Evolutionary conservation across 1,140 invertebrate species (phyloP), one percentile per base, ranked within the genome.

Genomic region (Drosophila paulistorum): DNA sequence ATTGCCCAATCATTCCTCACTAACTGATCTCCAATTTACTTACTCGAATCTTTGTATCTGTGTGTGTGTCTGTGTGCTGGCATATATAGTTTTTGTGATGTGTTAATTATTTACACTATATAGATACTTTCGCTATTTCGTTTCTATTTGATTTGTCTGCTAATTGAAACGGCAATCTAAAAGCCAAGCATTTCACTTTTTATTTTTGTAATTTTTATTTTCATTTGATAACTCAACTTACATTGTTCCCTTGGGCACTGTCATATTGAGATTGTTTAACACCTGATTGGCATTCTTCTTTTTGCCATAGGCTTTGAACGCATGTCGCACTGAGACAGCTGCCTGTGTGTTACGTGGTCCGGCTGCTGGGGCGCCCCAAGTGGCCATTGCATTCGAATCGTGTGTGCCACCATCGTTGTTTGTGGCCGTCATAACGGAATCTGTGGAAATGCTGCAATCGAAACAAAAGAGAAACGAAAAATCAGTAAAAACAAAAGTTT

Each of bases 221-320:
- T 37, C 51, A 13, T 55, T 55, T 63, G 41, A 65, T 23, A 67
- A 96, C 96, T 97, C 93, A 67, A 96, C 96, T 97, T 93, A 97
- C 96, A 98, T 98, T 55, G 96, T 96, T 71, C 97, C 97, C 92
- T 97, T 97, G 55, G 96, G 95, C 48, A 98, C 97, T 42, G 96
- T 97, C 96, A 98, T 97, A 92, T 96, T 96, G 20, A 98, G 94
- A 79, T 97, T 96, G 77, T 96, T 95, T 55, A 98, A 93, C 30
- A 98, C 97, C 54, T 96, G 95, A 83, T 96, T 96, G 14, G 96
- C 95, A 67, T 95, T 95, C 82, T 96, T 96, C 90, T 95, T 96
- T 83, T 95, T 95, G 51, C 97, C 97, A 91, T 98, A 98, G 74
- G 95, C 94, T 92, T 98, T 98, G 93, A 95, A 96, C 5, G 97